Conservation (phyloP, 2,113 vertebrate species). For the Trichechus manatus region DNA sequence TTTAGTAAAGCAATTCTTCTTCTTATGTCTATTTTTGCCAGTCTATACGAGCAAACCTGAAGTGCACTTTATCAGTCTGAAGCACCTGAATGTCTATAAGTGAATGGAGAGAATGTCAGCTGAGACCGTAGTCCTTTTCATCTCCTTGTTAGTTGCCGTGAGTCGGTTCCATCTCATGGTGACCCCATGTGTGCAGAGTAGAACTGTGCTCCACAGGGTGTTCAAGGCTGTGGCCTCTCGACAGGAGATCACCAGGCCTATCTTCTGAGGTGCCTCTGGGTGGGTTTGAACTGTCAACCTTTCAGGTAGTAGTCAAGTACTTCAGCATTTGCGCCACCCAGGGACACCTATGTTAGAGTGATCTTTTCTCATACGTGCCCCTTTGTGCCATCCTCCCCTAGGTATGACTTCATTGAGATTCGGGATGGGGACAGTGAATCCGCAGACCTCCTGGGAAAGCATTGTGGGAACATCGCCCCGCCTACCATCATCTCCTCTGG, state of each 20-base stretch:
- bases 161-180: neutral
- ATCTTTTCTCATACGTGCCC: neutral
- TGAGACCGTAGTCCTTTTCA: neutral
- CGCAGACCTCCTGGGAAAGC: slow-evolving; percentile 95
- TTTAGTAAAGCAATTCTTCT: neutral
- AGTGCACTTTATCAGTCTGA: neutral
- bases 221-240: neutral
- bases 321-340: neutral
- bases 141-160: neutral
- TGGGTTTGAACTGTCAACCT: neutral
- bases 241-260: neutral
- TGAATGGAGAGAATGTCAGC: neutral
- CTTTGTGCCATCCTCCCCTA: slow-evolving; percentile 82
- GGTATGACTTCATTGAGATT: slow-evolving; percentile 99
- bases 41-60: neutral
- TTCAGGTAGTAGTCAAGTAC: neutral
- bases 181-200: neutral
- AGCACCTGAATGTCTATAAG: neutral
- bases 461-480: slow-evolving; percentile 98
- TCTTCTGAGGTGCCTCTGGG: neutral
- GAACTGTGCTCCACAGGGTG: neutral
- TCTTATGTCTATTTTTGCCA: neutral
- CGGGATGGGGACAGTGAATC: slow-evolving; percentile 95
- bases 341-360: neutral
- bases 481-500: slow-evolving; percentile 97